phyloP scores from a whole-genome alignment of 2,797 vertebrate species.

The Eremophila alpestris region DNA sequence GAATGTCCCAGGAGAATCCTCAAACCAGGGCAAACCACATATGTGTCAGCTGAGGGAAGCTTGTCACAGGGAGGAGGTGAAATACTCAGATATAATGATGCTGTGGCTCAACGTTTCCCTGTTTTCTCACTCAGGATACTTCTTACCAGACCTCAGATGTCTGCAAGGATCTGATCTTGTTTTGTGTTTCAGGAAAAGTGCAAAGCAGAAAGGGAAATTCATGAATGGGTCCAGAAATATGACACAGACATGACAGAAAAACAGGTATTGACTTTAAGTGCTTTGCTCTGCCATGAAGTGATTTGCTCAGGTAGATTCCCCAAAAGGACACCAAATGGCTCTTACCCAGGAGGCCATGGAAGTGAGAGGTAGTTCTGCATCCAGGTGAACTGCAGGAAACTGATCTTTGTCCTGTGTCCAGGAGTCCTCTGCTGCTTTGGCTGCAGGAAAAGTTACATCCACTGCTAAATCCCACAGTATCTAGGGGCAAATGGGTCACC shows the following conservation, averaged over 20 bases:
- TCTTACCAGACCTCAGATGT: neutral
- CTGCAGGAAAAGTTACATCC: neutral
- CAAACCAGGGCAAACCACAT: neutral
- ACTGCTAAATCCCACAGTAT: neutral
- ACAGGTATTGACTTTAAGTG: slow-evolving; percentile 78
- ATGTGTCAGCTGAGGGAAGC: neutral
- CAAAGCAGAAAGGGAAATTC: slow-evolving; percentile 81
- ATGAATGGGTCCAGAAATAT: slow-evolving; percentile 85
- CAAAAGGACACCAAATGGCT: neutral
- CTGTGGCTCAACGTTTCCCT: neutral
- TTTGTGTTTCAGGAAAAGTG: slow-evolving; percentile 81
- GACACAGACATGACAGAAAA: slow-evolving; percentile 83
- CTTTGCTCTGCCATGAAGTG: neutral
- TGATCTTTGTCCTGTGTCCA: neutral
- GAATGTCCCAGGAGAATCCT: neutral
- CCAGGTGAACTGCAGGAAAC: neutral
- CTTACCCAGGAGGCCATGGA: neutral
- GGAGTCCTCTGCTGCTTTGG: neutral
- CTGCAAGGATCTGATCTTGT: neutral
- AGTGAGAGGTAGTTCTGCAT: neutral
- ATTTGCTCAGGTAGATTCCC: neutral
- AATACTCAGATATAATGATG: neutral
- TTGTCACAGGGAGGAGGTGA: neutral
- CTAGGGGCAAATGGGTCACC: neutral
- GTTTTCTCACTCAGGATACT: neutral